Percentiles rank a stretch among this genome's conserved stretches.
Conservation (phyloP, 2,888 invertebrate genomes). For the Muscina levida region DNA sequence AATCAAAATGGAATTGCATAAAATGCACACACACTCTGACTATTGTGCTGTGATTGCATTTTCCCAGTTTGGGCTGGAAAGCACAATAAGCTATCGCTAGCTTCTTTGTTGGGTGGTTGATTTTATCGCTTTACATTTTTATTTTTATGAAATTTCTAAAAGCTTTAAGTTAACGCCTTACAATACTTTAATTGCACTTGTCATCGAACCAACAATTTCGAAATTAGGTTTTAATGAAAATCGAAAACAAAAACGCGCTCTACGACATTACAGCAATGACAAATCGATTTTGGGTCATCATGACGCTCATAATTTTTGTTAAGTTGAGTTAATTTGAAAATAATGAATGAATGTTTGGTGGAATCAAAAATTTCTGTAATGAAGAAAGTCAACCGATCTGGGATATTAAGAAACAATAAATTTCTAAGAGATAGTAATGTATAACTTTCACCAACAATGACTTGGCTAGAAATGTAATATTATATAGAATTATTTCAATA, state of each 20-base stretch:
- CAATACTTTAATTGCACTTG: background rate
- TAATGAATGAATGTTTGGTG: background rate
- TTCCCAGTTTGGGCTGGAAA: background rate
- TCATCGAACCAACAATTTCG: background rate
- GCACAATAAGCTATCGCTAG: too few species aligned
- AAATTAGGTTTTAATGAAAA: background rate
- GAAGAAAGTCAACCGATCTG: slow-evolving; percentile 7
- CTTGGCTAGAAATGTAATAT: too few species aligned
- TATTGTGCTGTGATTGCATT: slow-evolving; percentile 11
- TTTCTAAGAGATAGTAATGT: too few species aligned
- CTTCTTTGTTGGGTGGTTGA: too few species aligned
- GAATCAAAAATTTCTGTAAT: background rate
- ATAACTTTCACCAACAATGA: too few species aligned
- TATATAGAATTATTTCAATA: too few species aligned
- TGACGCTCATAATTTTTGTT: too few species aligned
- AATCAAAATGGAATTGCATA: background rate
- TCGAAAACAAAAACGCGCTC: background rate
- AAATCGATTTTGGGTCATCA: background rate
- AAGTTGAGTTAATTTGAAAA: slow-evolving; percentile 11
- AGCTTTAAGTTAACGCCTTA: slow-evolving; percentile 4
- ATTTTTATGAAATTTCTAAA: too few species aligned
- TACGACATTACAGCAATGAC: background rate
- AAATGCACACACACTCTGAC: background rate
- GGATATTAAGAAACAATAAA: too few species aligned
- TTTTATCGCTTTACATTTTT: too few species aligned